phyloP scores from a whole-genome alignment of 2,888 invertebrate genomes.

The Osedax frankpressi region DNA sequence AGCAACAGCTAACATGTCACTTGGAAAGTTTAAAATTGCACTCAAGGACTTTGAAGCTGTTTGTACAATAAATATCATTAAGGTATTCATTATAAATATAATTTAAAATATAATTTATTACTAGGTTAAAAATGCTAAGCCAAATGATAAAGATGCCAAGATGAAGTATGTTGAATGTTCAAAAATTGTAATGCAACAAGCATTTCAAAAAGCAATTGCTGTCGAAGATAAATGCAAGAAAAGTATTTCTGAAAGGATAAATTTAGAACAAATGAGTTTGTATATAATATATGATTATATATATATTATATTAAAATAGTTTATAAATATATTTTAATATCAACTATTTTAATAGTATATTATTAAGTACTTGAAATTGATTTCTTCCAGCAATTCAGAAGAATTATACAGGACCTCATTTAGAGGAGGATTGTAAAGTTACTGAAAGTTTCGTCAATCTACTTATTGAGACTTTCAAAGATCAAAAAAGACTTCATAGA shows the following conservation, averaged over 20 bases:
- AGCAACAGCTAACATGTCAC: constrained; percentile 89
- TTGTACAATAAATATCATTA: too few relatives aligned
- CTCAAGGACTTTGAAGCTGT: constrained; percentile 91
- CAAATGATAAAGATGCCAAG: constrained; percentile 85
- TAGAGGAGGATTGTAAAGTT: constrained; percentile 58
- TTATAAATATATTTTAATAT: too few relatives aligned
- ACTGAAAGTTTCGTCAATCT: constrained; percentile 76
- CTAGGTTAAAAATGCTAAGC: constrained; percentile 79
- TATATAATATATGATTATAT: too few relatives aligned
- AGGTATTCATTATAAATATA: too few relatives aligned
- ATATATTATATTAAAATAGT: too few relatives aligned
- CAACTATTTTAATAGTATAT: too few relatives aligned
- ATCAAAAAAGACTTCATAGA: constrained; percentile 81
- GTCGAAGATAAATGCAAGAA: constrained; percentile 65
- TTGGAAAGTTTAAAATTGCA: constrained; percentile 92
- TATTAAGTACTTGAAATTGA: too few relatives aligned
- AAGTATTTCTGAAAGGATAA: constrained; percentile 67
- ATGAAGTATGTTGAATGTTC: constrained; percentile 80
- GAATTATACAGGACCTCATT: constrained; percentile 76
- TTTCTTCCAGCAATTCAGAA: constrained; percentile 90
- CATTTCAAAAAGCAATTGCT: constrained; percentile 91
- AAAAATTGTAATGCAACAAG: constrained; percentile 83
- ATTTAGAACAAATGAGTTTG: constrained; percentile 76
- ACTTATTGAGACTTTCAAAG: constrained; percentile 75
- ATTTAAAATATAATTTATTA: too few relatives aligned